Conservation (phyloP, 2,113 vertebrate species). For the Anser brachyrhynchus region DNA sequence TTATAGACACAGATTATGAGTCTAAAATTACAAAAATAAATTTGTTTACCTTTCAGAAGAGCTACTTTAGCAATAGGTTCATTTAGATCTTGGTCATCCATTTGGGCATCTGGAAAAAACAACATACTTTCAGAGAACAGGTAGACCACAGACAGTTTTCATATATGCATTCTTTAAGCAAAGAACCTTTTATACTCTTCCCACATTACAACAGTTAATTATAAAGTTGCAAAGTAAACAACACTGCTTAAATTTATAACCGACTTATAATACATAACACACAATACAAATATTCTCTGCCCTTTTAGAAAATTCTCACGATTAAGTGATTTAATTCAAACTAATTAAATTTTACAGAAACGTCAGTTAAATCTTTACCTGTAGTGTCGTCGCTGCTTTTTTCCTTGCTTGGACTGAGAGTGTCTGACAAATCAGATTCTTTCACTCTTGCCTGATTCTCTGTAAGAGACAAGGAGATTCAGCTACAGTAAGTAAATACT, state of each 20-base stretch:
- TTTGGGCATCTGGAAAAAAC: slow-evolving; percentile 87
- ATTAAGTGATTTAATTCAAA: background rate
- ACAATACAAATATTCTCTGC: background rate
- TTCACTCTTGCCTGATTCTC: slow-evolving; percentile 91
- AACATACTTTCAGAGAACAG: slow-evolving; percentile 7
- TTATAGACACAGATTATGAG: background rate
- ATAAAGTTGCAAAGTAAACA: fast-evolving
- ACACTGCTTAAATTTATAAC: background rate
- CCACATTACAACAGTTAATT: background rate
- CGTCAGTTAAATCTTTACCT: slow-evolving; percentile 75
- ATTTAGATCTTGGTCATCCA: slow-evolving; percentile 96
- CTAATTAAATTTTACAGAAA: background rate
- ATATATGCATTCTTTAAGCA: background rate
- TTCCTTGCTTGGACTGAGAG: slow-evolving; percentile 98
- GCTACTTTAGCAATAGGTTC: slow-evolving; percentile 93
- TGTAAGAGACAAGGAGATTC: slow-evolving; percentile 70
- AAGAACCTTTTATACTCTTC: background rate
- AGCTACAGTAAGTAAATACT: slow-evolving; percentile 19
- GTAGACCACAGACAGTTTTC: background rate
- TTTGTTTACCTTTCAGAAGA: slow-evolving; percentile 89
- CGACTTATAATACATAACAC: background rate
- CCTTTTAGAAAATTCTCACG: background rate
- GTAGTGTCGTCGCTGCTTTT: slow-evolving; percentile 98
- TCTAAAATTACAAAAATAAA: slow-evolving; percentile 13
- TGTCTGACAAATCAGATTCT: slow-evolving; percentile 97